phyloP scores from a whole-genome alignment of 2,888 invertebrate genomes.

The Cyclophora albipunctata region DNA sequence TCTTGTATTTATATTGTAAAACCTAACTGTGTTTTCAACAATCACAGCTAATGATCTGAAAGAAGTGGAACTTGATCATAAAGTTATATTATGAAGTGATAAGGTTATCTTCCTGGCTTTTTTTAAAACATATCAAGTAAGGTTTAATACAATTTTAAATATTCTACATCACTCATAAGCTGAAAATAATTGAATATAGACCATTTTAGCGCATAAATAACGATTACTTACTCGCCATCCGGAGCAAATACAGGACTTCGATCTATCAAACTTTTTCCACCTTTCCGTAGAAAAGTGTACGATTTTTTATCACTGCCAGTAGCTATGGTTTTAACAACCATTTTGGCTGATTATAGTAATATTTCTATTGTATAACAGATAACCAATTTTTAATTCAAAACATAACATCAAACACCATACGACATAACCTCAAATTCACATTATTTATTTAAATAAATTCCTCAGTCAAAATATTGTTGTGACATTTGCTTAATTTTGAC shows the following conservation, averaged over 20 bases:
- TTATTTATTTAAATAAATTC: neutral
- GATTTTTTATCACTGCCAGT: constrained; percentile 25
- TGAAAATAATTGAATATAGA: neutral
- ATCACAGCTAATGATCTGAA: constrained; percentile 58
- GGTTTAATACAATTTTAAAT: neutral
- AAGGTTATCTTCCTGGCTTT: too few species aligned
- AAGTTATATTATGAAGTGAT: too few species aligned
- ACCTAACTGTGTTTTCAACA: constrained; percentile 59
- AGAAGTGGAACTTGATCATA: constrained; percentile 6
- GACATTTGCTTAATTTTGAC: too few species aligned
- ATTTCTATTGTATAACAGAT: neutral
- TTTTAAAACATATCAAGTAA: neutral
- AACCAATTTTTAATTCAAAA: neutral
- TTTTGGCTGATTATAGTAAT: constrained; percentile 25
- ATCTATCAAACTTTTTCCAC: constrained; percentile 67
- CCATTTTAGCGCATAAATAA: too few species aligned
- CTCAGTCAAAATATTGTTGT: too few species aligned
- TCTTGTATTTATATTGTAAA: constrained; percentile 62
- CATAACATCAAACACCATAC: constrained; percentile 13
- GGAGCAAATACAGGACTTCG: constrained; percentile 61
- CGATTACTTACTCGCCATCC: constrained; percentile 59
- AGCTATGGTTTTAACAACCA: constrained; percentile 42
- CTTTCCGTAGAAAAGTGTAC: constrained; percentile 58
- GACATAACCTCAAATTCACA: constrained; percentile 44
- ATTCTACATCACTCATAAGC: neutral